phyloP scores from a whole-genome alignment of 2,797 vertebrate genomes.

The Micropoecilia bifurca region DNA sequence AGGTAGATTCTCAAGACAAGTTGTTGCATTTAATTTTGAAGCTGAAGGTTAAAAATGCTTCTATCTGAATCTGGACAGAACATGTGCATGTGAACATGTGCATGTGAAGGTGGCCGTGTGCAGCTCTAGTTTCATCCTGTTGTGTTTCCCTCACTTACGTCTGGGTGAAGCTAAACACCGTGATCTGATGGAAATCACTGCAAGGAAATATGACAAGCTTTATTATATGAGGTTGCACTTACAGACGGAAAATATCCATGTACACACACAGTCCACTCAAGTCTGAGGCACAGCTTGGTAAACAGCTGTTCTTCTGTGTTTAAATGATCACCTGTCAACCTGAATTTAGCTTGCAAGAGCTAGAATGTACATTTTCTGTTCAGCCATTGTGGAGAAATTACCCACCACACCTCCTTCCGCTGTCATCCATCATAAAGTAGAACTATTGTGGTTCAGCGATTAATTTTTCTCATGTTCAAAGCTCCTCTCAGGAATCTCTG shows the following conservation, averaged over 20 bases:
- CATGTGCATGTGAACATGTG: neutral
- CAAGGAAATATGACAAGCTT: conserved; percentile 43
- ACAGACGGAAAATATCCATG: conserved; percentile 14
- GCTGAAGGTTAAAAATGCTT: neutral
- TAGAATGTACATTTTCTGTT: conserved; percentile 58
- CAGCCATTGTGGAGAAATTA: conserved; percentile 37
- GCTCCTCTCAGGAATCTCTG: conserved; percentile 17
- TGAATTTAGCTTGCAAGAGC: conserved; percentile 48
- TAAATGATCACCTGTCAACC: conserved; percentile 65
- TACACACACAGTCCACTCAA: conserved; percentile 14
- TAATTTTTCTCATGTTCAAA: conserved; percentile 41
- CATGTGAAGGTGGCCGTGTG: neutral
- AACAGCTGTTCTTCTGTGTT: conserved; percentile 55
- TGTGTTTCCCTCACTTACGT: conserved; percentile 31
- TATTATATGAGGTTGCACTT: neutral
- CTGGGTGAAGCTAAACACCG: conserved; percentile 46
- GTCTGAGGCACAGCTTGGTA: conserved; percentile 20
- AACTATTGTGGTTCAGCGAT: conserved; percentile 32
- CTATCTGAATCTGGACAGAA: neutral
- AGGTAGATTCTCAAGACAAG: neutral
- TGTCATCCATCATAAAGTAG: conserved; percentile 53
- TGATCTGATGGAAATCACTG: conserved; percentile 24
- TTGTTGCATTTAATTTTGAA: neutral
- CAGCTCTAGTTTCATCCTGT: conserved; percentile 3
- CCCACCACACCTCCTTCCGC: conserved; percentile 17